These are phyloP conservation scores for Poeciliopsis prolifica DNA, from an alignment of 2,113 vertebrate species.

Conservation along the genomic window DNA sequence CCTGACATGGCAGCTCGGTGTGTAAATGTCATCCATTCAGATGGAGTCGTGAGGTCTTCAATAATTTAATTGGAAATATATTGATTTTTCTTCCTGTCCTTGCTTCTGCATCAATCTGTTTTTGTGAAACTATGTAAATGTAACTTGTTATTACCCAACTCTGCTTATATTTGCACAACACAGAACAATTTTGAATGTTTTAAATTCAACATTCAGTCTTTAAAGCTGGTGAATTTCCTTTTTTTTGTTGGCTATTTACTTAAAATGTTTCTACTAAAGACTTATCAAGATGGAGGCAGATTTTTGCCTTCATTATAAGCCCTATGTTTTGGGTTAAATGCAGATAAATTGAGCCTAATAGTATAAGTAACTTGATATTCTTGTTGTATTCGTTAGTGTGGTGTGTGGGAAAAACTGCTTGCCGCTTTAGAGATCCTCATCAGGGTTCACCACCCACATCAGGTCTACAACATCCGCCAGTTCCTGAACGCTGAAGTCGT, in stretches of 20 bases:
- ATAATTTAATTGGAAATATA: conserved; percentile 27
- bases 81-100: conserved; percentile 35
- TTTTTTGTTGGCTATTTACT: too few relatives aligned
- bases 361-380: neutral
- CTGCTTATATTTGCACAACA: too few relatives aligned
- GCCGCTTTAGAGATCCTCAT: conserved; percentile 91
- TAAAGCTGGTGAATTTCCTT: too few relatives aligned
- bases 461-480: conserved; percentile 93
- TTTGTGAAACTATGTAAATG: neutral
- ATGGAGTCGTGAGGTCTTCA: conserved; percentile 31
- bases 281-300: too few relatives aligned
- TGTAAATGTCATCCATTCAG: conserved; percentile 42
- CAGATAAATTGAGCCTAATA: neutral
- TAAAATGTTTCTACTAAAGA: too few relatives aligned
- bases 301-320: neutral
- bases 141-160: too few relatives aligned
- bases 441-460: conserved; percentile 89
- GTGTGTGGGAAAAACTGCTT: conserved; percentile 92
- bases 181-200: too few relatives aligned
- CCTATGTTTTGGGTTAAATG: neutral
- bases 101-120: conserved; percentile 20
- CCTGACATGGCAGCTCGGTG: conserved; percentile 18
- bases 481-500: conserved; percentile 91
- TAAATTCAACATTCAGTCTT: too few relatives aligned
- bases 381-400: conserved; percentile 76